phyloP scores from a whole-genome alignment of 2,113 vertebrate genomes.

The Meles meles region DNA sequence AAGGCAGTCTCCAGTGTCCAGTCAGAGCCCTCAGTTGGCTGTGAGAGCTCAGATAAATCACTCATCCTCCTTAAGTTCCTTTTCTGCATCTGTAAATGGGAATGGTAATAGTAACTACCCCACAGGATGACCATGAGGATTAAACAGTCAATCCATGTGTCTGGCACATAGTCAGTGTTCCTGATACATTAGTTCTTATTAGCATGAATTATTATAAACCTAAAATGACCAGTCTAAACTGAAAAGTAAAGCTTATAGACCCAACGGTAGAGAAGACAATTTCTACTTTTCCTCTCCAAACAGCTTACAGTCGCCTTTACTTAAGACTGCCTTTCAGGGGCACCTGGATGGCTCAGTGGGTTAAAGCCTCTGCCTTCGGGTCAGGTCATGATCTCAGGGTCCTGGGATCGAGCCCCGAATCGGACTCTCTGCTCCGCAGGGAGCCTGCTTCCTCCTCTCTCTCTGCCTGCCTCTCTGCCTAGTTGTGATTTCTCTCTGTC shows the following conservation, averaged over 20 bases:
- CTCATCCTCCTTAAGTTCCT: not conserved
- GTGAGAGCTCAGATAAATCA: not conserved
- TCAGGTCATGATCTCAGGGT: no score
- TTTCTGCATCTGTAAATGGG: not conserved
- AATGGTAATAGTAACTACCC: not conserved
- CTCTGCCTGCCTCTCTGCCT: no score
- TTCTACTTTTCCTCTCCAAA: not conserved
- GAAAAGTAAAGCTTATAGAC: slow-evolving; percentile 9
- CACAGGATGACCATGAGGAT: not conserved
- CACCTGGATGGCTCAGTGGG: no score
- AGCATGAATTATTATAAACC: not conserved
- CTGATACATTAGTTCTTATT: not conserved
- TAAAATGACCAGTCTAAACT: not conserved
- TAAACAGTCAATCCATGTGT: not conserved
- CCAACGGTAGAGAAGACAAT: not conserved
- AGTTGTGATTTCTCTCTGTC: no score
- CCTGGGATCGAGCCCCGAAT: no score
- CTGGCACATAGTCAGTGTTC: not conserved
- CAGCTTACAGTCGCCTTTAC: not conserved
- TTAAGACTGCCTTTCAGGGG: not conserved
- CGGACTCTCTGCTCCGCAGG: no score
- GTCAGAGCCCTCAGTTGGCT: not conserved
- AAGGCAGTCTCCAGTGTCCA: not conserved
- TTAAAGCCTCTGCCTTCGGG: no score
- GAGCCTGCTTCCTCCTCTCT: no score